These are phyloP conservation scores for Microcebus lehilahytsara DNA, from an alignment of 2,113 vertebrate species.

Conservation along the genomic window DNA sequence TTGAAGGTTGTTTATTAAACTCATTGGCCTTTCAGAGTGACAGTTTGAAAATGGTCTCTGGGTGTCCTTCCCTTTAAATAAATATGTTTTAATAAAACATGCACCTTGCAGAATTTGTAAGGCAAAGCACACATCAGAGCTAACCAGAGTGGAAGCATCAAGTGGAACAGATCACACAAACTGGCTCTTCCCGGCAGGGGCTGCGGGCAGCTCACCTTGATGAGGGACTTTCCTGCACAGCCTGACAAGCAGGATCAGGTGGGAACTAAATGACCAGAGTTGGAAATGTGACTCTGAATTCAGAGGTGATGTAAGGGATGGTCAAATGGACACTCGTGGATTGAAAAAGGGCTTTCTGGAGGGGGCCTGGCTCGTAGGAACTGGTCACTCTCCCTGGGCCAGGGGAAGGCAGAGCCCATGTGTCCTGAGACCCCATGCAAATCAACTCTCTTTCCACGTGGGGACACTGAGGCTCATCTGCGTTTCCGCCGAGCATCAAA, in stretches of 20 bases:
- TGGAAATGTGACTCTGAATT: not conserved
- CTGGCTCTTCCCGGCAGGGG: not conserved
- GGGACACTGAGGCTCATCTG: not conserved
- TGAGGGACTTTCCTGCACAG: not conserved
- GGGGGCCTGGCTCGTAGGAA: not conserved
- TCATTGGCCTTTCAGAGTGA: not conserved
- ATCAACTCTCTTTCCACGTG: not conserved
- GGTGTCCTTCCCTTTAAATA: not conserved
- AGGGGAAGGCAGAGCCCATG: not conserved
- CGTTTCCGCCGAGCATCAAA: not conserved
- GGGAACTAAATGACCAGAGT: not conserved
- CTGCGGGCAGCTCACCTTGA: not conserved
- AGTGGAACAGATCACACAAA: not conserved
- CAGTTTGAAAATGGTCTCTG: constrained; percentile 1
- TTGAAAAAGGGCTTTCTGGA: not conserved
- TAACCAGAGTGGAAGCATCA: not conserved
- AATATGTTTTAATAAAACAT: not conserved
- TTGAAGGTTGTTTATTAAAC: not conserved
- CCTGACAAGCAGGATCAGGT: not conserved
- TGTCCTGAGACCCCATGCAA: not conserved
- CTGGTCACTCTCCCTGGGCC: not conserved
- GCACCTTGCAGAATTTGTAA: not conserved
- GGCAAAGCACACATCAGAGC: not conserved
- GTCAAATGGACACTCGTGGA: not conserved
- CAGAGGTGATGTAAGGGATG: not conserved